These are phyloP conservation scores for Meloe dianella DNA, from an alignment of 2,888 invertebrate genomes.

Conservation along the genomic window DNA sequence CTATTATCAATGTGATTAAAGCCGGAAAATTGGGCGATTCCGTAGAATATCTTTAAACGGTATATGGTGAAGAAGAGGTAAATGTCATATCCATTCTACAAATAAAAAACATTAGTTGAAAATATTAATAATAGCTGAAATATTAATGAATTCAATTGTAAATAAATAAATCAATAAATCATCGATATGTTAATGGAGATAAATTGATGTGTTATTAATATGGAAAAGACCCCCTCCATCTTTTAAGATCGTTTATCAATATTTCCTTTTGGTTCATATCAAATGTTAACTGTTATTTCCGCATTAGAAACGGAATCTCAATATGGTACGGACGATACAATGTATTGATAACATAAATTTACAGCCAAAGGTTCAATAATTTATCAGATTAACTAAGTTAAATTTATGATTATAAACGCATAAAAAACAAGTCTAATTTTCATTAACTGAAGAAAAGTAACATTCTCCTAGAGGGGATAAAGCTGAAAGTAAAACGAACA, in stretches of 20 bases:
- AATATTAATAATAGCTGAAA: too few relatives aligned
- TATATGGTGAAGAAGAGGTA: conserved; percentile 64
- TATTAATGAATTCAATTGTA: neutral
- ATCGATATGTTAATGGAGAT: neutral
- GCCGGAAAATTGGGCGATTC: conserved; percentile 38
- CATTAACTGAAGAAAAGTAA: too few relatives aligned
- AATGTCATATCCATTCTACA: conserved; percentile 55
- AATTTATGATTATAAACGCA: too few relatives aligned
- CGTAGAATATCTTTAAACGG: conserved; percentile 50
- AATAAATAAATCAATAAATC: neutral
- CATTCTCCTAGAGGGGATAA: too few relatives aligned
- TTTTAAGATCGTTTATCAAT: neutral
- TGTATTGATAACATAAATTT: neutral
- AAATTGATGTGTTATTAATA: neutral
- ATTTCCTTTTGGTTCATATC: neutral
- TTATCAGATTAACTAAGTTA: neutral
- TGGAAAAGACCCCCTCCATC: neutral
- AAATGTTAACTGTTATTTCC: neutral
- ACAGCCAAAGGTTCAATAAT: neutral
- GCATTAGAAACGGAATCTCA: conserved; percentile 5
- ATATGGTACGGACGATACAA: neutral
- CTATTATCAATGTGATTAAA: conserved; percentile 13
- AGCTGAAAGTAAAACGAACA: too few relatives aligned
- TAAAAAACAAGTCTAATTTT: too few relatives aligned
- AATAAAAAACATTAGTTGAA: conserved; percentile 34